These are phyloP conservation scores for Agrypnus murinus DNA, from an alignment of 2,888 invertebrate genomes.

Conservation along the genomic window DNA sequence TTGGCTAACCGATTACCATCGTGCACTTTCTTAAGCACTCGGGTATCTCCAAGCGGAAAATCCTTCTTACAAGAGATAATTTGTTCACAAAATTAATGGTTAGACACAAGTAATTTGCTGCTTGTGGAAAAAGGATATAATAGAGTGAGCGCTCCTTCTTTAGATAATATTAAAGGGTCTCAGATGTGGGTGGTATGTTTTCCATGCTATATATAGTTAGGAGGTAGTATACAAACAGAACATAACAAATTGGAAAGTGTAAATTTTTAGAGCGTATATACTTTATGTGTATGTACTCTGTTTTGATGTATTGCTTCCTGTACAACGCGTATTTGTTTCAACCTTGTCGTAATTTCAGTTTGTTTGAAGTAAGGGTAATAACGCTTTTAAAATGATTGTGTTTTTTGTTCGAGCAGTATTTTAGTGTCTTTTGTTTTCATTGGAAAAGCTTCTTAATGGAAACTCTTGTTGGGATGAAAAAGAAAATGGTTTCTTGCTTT, in stretches of 20 bases:
- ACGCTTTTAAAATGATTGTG: slow-evolving; percentile 3
- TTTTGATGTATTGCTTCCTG: slow-evolving; percentile 13
- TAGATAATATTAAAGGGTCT: not conserved
- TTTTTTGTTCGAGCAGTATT: not conserved
- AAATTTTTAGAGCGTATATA: slow-evolving; percentile 16
- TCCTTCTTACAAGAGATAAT: slow-evolving; percentile 9
- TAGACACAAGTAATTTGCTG: slow-evolving; percentile 21
- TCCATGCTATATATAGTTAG: too few species aligned
- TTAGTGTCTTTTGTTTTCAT: not conserved
- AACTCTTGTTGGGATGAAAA: too few species aligned
- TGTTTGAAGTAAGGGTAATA: not conserved
- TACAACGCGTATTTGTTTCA: slow-evolving; percentile 1
- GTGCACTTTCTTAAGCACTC: slow-evolving; percentile 8
- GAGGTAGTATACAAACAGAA: not conserved
- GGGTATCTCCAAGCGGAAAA: slow-evolving; percentile 1
- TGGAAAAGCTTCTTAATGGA: too few species aligned
- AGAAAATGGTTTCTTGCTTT: too few species aligned
- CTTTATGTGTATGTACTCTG: too few species aligned
- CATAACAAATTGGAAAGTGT: slow-evolving; percentile 12
- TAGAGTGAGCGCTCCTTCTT: not conserved
- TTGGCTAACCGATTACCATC: slow-evolving; percentile 2
- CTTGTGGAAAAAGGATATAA: slow-evolving; percentile 19
- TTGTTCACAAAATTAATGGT: slow-evolving; percentile 16
- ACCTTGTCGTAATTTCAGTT: not conserved
- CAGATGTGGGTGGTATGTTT: slow-evolving; percentile 8